Conservation (phyloP, 2,797 vertebrate species). For the Heteromormyrus szaboi region DNA sequence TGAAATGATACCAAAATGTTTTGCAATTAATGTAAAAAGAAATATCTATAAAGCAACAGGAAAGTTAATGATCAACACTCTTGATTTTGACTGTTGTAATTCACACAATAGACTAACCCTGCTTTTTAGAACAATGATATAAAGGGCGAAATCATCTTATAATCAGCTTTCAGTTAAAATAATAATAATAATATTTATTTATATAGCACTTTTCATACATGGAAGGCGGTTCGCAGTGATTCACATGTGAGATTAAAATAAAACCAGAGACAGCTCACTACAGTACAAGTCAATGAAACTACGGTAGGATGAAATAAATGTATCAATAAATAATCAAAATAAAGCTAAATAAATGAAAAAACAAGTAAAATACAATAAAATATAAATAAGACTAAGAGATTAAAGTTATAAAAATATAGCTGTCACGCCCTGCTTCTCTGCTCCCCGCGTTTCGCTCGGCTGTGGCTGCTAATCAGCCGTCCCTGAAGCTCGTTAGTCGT, state of each 20-base stretch:
- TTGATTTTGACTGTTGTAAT: neutral
- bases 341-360: neutral
- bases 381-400: neutral
- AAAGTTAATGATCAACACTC: neutral
- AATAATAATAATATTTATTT: neutral
- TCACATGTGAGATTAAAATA: neutral
- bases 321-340: neutral
- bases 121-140: neutral
- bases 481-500: too few species aligned
- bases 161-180: neutral
- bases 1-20: neutral
- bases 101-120: neutral
- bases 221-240: neutral
- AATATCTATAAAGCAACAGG: neutral
- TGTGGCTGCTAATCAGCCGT: too few species aligned
- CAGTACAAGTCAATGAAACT: neutral
- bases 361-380: neutral
- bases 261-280: neutral
- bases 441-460: too few species aligned
- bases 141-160: neutral
- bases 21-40: neutral
- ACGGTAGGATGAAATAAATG: neutral
- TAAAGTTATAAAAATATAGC: neutral
- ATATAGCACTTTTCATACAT: neutral
- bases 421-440: neutral